Evolutionary conservation across 2,113 vertebrate genomes (phyloP), one percentile per base, ranked within the genome.

Genomic region (Sorex araneus): DNA sequence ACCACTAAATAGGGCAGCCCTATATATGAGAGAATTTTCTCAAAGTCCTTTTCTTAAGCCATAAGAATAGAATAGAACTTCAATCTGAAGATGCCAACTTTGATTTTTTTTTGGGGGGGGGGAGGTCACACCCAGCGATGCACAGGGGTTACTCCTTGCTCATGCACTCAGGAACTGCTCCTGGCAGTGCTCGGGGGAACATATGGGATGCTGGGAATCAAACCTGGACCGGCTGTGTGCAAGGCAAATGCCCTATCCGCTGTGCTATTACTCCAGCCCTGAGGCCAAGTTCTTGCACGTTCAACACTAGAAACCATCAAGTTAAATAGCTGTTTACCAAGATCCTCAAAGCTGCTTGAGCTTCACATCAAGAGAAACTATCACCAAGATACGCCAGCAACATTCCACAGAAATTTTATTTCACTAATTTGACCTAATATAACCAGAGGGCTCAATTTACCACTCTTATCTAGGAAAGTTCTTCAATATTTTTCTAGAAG

Each of bases 401-500:
- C 27, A 83, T 13, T 40, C 18, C 34, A 66, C 6, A 63, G 54
- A 84, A 63, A 28, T 71, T 87, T 8, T n/a, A 70, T 23, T 86
- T 87, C 23, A 47, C 8, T 81, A 67, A 27, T 75, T 80, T 79
- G 73, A 84, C 70, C 8, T 75, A 79, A 80, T 32, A 60, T 36
- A 79, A 89, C 21, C n/a, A 60, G 21, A 80, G 30, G 23, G 23
- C 40, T 81, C 32, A 80, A 67, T 0, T 81, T 21, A 78, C n/a
- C 27, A 67, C 3, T 32, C 40, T 28, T 88, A 47, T 28, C 27
- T 76, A 32, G 86, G 69, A 78, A 57, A 28, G 8, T 92, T 54
- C 47, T 50, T 50, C 27, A 69, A 4, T 69, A 82, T 82, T 77
- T 91, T 87, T 30, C 47, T 82, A 64, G 43, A 80, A 84, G n/a